These are phyloP conservation scores for Tragelaphus strepsiceros DNA, from an alignment of 2,113 vertebrate genomes.

Conservation along the genomic window DNA sequence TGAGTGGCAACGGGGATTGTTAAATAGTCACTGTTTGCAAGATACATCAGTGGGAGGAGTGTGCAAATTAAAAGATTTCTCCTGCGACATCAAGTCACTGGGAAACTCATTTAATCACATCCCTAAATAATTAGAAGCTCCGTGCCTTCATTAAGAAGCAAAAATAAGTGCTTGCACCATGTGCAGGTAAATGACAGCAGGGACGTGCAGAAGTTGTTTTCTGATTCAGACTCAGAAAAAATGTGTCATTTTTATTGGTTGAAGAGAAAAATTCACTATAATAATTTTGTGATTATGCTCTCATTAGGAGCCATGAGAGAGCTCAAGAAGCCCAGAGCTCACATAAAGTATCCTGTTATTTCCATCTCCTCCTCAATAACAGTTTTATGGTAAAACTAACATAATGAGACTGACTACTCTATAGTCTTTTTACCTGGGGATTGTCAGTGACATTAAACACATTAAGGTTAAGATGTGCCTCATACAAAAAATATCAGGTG, in stretches of 20 bases:
- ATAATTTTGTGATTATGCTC: constrained; percentile 71
- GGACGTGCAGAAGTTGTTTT: constrained; percentile 68
- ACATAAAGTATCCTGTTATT: constrained; percentile 68
- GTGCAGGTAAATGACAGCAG: constrained; percentile 73
- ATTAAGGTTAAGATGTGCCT: constrained; percentile 22
- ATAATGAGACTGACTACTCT: constrained; percentile 62
- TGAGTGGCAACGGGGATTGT: constrained; percentile 65
- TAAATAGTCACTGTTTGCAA: constrained; percentile 66
- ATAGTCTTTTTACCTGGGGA: constrained; percentile 42
- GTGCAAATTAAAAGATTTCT: constrained; percentile 74
- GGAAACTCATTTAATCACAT: constrained; percentile 73
- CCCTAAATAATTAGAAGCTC: constrained; percentile 73
- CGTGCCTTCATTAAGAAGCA: constrained; percentile 69
- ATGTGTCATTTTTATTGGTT: constrained; percentile 70
- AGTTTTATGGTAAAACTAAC: constrained; percentile 71
- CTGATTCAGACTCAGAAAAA: constrained; percentile 62
- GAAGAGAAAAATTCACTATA: constrained; percentile 56
- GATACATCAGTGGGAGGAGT: constrained; percentile 52
- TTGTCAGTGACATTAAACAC: constrained; percentile 4
- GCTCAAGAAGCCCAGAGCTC: constrained; percentile 54
- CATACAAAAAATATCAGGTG: neutral
- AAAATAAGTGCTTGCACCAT: constrained; percentile 66
- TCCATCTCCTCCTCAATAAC: constrained; percentile 58
- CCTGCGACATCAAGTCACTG: constrained; percentile 64
- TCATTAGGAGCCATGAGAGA: constrained; percentile 59